Evolutionary conservation across 2,888 invertebrate genomes (phyloP), one percentile per base, ranked within the genome.

Genomic region (Philereme transversata): DNA sequence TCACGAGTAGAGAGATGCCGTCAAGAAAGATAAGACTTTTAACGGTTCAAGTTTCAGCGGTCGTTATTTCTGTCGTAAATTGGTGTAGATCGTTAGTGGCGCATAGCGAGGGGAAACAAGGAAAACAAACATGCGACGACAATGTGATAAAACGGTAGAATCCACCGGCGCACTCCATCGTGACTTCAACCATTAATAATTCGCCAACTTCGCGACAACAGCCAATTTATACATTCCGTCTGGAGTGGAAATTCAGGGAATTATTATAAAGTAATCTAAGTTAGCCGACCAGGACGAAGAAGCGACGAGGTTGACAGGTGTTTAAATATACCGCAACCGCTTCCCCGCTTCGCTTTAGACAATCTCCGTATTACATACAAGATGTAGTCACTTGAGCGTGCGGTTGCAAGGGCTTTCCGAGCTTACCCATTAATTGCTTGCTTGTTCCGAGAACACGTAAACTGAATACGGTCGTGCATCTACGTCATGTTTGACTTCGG

Each of bases 221-320:
- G 74, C 79, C 81, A 86, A 86, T 88, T 84, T 85, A 84, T 85
- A 82, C 78, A 84, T 86, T 83, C 83, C 77, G 79, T 82, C 81
- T 83, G 78, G 81, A 83, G 81, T 82, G 80, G 83, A 82, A 84
- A 85, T 84, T 82, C 78, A 77, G 75, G 69, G 79, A 80, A 86
- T 89, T 86, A 89, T 89, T 90, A 88, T 86, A 87, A 88, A 88
- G 90, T 87, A 90, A 91, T 91, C 86, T 87, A 89, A 90, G 88
- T 91, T 90, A 84, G 84, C 67, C 83, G 82, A 83, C 75, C 81
- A 82, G 79, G 74, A 76, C 81, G 78, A 79, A 78, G 79, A 79
- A 79, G 22, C 22, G 81, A 77, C 82, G 78, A 81, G 79, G 82
- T 80, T 87, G 88, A 86, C 87, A 90, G 87, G 85, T 89, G 87